phyloP scores from a whole-genome alignment of 2,113 vertebrate genomes.

The Oryzias melastigma region DNA sequence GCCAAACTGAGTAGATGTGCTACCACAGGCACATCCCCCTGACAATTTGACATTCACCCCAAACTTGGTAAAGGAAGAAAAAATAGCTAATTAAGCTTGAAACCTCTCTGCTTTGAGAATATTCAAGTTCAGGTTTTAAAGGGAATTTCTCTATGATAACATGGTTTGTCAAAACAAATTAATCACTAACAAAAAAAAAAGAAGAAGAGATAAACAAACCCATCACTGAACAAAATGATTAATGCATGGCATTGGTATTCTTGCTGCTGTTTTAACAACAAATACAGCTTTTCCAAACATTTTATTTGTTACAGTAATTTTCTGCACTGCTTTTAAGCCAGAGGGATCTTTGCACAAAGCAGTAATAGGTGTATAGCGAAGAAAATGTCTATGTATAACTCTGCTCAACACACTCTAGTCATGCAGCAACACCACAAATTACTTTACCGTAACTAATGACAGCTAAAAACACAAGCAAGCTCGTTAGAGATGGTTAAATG shows the following conservation, averaged over 20 bases:
- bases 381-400: constrained; percentile 51
- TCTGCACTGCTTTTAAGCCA: constrained; percentile 31
- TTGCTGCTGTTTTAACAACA: neutral
- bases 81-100: constrained; percentile 48
- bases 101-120: constrained; percentile 36
- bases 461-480: constrained; percentile 45
- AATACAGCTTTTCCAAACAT: neutral
- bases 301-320: neutral
- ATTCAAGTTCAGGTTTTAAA: constrained; percentile 56
- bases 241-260: neutral
- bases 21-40: constrained; percentile 47
- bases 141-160: constrained; percentile 35
- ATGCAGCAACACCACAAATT: constrained; percentile 56
- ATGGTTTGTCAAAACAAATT: constrained; percentile 29
- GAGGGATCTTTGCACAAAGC: constrained; percentile 61
- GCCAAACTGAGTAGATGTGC: constrained; percentile 42
- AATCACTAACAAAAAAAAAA: constrained; percentile 20
- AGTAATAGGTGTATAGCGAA: constrained; percentile 60
- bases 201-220: constrained; percentile 1
- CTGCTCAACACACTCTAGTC: no score
- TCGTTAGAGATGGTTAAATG: constrained; percentile 75
- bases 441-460: constrained; percentile 55
- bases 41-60: constrained; percentile 54
- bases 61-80: constrained; percentile 24
- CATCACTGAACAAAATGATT: constrained; percentile 2